A percentile compares a stretch with the other conserved stretches of the same genome.
These are phyloP conservation scores for Aurelia sp. DNA, from an alignment of 30 jellyfish, hydroid and myxozoan species.

Conservation along the genomic window DNA sequence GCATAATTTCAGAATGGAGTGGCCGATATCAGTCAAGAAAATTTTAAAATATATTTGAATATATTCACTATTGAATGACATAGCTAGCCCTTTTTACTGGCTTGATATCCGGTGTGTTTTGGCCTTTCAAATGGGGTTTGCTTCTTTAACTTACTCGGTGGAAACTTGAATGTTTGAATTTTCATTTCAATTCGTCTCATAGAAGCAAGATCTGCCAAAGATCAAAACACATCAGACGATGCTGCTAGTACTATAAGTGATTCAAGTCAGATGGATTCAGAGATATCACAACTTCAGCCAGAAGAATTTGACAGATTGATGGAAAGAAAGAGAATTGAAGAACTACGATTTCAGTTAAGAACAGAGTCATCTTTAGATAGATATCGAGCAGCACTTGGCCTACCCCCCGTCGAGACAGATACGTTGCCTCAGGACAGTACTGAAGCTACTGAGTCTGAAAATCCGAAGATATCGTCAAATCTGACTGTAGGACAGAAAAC, in stretches of 20 bases:
- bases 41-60: too few species aligned
- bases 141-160: too few species aligned
- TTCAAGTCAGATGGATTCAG: not conserved
- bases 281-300: not conserved
- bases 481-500: not conserved
- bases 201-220: too few species aligned
- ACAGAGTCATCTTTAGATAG: not conserved
- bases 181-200: too few species aligned
- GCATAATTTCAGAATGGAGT: too few species aligned
- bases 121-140: too few species aligned
- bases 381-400: slow-evolving; percentile 31
- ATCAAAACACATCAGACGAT: not conserved
- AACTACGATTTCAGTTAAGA: slow-evolving; percentile 20
- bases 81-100: too few species aligned
- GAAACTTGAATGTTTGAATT: too few species aligned
- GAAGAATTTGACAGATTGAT: slow-evolving; percentile 19
- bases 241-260: slow-evolving; percentile 48
- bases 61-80: too few species aligned
- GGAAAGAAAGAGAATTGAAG: slow-evolving; percentile 39
- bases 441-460: not conserved
- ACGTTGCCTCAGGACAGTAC: not conserved
- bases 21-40: too few species aligned
- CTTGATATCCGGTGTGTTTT: too few species aligned
- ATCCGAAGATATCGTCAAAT: not conserved
- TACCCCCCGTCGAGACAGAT: slow-evolving; percentile 3